Evolutionary conservation across 1,140 invertebrate genomes (phyloP).

Genomic region (Drosophila lini): DNA sequence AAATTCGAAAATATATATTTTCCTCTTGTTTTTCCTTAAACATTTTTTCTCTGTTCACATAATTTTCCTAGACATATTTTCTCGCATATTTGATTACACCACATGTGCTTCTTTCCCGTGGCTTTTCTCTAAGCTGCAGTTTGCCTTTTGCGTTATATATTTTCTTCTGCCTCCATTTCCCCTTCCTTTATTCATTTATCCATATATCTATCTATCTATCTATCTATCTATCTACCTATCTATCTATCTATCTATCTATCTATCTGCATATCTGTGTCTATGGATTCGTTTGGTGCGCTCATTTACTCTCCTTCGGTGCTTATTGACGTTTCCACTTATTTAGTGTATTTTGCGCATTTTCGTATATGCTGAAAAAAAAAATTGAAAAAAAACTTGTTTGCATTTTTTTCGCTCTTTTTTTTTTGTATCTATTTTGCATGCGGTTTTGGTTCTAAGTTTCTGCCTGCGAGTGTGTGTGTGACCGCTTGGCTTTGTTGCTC

Average conservation of each 20-base stretch:
- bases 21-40: background rate
- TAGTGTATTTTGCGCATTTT: constrained; percentile 81
- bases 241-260: constrained; percentile 3
- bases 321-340: constrained; percentile 80
- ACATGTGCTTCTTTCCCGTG: constrained; percentile 54
- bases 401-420: constrained; percentile 16
- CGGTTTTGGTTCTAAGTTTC: constrained; percentile 46
- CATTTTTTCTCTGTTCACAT: background rate
- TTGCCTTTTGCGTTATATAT: constrained; percentile 23
- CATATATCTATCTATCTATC: constrained; percentile 7
- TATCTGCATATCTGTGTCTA: constrained; percentile 48
- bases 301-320: constrained; percentile 56
- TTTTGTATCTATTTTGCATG: constrained; percentile 68
- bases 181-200: background rate
- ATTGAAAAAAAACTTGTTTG: constrained; percentile 65
- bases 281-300: constrained; percentile 61
- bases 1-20: background rate
- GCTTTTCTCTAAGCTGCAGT: constrained; percentile 49
- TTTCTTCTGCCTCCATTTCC: constrained; percentile 10
- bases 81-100: constrained; percentile 73
- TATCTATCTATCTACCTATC: constrained; percentile 4
- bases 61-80: constrained; percentile 50
- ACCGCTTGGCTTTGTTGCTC: constrained; percentile 76
- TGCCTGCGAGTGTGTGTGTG: constrained; percentile 26
- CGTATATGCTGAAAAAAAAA: constrained; percentile 63